These are phyloP conservation scores for Xenus cinereus DNA, from an alignment of 2,113 vertebrate genomes.

Conservation along the genomic window DNA sequence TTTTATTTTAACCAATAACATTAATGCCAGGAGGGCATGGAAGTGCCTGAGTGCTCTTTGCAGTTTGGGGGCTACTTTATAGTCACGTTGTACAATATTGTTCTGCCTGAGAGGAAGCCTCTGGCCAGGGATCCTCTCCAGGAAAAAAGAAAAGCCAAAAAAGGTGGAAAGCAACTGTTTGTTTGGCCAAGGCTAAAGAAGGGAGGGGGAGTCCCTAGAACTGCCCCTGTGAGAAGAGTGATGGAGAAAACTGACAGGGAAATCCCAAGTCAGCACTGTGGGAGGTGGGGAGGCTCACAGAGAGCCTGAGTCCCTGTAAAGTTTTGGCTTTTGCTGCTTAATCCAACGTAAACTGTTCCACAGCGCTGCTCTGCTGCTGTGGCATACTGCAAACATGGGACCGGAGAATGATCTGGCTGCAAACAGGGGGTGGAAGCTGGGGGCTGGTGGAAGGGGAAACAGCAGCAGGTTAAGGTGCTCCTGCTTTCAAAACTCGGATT, in stretches of 20 bases:
- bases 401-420: not conserved
- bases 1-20: not conserved
- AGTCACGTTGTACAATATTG: accelerated
- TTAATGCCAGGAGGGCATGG: not conserved
- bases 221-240: not conserved
- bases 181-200: not conserved
- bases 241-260: not conserved
- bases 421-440: not conserved
- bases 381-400: accelerated
- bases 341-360: not conserved
- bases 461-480: not conserved
- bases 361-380: not conserved
- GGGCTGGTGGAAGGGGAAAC: not conserved
- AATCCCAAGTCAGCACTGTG: not conserved
- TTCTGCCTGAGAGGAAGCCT: not conserved
- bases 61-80: not conserved
- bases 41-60: not conserved
- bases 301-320: not conserved
- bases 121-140: not conserved
- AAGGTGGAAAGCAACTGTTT: not conserved
- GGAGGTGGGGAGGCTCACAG: not conserved
- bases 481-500: not conserved
- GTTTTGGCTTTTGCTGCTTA: not conserved
- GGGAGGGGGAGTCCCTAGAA: not conserved
- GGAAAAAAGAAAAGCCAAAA: not conserved